A percentile compares a stretch with the other conserved stretches of the same genome.
Evolutionary conservation across 2,797 vertebrate genomes (phyloP).

Genomic region (Oophaga sylvatica): DNA sequence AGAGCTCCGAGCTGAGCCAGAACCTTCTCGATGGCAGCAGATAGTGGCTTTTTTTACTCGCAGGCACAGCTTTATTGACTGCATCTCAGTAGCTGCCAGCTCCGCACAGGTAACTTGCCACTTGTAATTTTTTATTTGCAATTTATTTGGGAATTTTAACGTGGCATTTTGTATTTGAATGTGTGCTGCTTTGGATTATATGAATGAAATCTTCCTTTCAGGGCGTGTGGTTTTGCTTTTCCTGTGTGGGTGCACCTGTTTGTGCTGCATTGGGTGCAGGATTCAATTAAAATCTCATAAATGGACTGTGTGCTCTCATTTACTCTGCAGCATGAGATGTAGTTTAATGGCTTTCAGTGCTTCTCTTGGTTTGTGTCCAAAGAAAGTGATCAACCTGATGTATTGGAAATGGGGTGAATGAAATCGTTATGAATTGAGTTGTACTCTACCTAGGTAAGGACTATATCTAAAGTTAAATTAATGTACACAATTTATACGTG

Average conservation of each 20-base stretch:
- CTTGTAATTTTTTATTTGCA: slow-evolving; percentile 65
- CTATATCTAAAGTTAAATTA: background rate
- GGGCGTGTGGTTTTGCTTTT: background rate
- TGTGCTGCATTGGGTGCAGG: slow-evolving; percentile 16
- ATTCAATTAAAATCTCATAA: slow-evolving; percentile 20
- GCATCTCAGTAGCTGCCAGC: slow-evolving; percentile 86
- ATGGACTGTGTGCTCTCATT: slow-evolving; percentile 10
- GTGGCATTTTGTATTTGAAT: background rate
- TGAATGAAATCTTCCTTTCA: background rate
- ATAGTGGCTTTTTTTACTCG: slow-evolving; percentile 92
- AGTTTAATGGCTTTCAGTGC: slow-evolving; percentile 21
- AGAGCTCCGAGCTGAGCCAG: slow-evolving; percentile 79
- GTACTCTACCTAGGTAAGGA: background rate
- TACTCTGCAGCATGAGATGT: slow-evolving; percentile 4
- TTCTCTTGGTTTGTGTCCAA: slow-evolving; percentile 22
- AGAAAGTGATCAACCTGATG: slow-evolving; percentile 1
- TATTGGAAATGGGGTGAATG: background rate
- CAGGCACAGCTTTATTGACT: slow-evolving; percentile 94
- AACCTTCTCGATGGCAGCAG: slow-evolving; percentile 92
- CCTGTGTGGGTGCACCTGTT: background rate
- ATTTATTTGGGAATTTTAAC: background rate
- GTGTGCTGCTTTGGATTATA: background rate
- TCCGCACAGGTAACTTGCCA: slow-evolving; percentile 87
- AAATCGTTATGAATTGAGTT: background rate
- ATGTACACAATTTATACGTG: background rate